Base-by-base conservation (phyloP, 1,140 invertebrate genomes). In the Drosophila santomea region DNA sequence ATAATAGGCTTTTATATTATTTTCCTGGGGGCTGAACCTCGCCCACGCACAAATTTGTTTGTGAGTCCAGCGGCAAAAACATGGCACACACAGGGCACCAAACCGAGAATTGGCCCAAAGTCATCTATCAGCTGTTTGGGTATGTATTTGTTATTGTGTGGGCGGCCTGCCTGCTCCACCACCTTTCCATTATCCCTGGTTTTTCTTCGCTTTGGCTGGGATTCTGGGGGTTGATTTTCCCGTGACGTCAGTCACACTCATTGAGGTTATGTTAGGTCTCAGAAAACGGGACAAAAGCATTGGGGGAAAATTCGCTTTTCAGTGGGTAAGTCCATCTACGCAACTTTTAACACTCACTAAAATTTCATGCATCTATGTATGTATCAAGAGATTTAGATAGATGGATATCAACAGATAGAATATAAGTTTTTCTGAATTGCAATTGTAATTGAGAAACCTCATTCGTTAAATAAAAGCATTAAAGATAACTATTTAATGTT, bases 31-130 rank as follows among this genome's bases (percentile, higher is more conserved):
- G 20, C 48, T 74, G 71, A 78, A 52, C 80, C 80, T 82, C 80
- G 69, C 80, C 79, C 62, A 82, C 80, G 68, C 74, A 61, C 43
- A 78, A 81, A 48, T 58, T 51, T 59, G 45, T 72, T 81, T 81
- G 57, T 28, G 47, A n/a, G 43, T 43, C 64, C 38, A 48, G 15
- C 35, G 39, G 20, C 14, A 14, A n/a, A n/a, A 52, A 8, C 8
- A 45, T 20, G 20, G 1, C 20, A 20, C 20, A 20, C 1, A 20
- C 20, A 20, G 20, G 20, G 20, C 20, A 20, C 20, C 20, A 20
- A 20, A 20, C 20, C 20, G 20, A 55, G 44, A 54, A 55, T 23
- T n/a, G 41, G 51, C 44, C 63, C 36, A 64, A 54, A 55, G 43
- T 48, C 41, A 59, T 28, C 47, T 59, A 51, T 52, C 54, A 75